Conservation (phyloP, 2,888 invertebrate genomes). For the Pteria penguin region DNA sequence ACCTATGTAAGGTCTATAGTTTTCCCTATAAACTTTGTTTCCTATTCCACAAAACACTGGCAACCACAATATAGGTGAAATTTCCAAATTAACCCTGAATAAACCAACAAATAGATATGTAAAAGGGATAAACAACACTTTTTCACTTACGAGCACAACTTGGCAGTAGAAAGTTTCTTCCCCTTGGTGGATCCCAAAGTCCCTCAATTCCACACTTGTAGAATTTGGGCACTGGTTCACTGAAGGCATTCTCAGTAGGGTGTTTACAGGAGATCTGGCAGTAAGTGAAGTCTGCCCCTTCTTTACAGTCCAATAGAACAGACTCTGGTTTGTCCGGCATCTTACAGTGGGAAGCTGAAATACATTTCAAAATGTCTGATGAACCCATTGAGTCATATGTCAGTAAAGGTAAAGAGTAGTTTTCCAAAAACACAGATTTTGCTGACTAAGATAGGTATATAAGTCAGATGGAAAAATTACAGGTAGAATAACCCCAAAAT, state of each 20-base stretch:
- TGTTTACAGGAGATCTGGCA: constrained; percentile 75
- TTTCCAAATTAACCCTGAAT: too few relatives aligned
- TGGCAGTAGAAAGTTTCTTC: constrained; percentile 66
- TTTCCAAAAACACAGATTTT: too few relatives aligned
- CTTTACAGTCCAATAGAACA: constrained; percentile 57
- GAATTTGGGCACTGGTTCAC: constrained; percentile 95
- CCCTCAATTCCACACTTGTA: constrained; percentile 99
- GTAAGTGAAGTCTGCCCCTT: constrained; percentile 55
- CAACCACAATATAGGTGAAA: not conserved
- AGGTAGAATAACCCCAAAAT: too few relatives aligned
- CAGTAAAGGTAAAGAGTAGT: too few relatives aligned
- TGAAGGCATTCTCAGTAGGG: constrained; percentile 83
- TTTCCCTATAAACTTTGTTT: too few relatives aligned
- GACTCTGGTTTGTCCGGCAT: constrained; percentile 61
- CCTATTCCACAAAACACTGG: too few relatives aligned
- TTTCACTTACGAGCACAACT: constrained; percentile 68
- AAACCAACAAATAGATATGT: too few relatives aligned
- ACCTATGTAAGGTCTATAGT: too few relatives aligned
- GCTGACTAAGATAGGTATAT: too few relatives aligned
- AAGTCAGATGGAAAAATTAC: too few relatives aligned
- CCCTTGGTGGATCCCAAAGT: constrained; percentile 86
- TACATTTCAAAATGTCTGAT: too few relatives aligned
- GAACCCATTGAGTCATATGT: too few relatives aligned
- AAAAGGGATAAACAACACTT: not conserved
- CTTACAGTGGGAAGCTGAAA: constrained; percentile 66